These are phyloP conservation scores for Psittacula cyanocephala DNA, from an alignment of 2,113 vertebrate genomes.

Conservation along the genomic window DNA sequence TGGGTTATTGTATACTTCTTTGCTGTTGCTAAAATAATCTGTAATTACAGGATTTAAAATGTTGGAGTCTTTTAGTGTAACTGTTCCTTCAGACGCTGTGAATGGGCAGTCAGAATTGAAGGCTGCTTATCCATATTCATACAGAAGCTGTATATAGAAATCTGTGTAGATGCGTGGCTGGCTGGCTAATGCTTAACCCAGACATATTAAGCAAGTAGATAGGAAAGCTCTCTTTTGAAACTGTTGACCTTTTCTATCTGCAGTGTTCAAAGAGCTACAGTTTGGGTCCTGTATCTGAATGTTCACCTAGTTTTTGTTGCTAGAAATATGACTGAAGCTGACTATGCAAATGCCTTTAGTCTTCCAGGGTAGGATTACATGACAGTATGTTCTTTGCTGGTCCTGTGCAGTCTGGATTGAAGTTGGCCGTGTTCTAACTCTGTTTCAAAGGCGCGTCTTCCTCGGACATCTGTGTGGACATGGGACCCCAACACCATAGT, in stretches of 20 bases:
- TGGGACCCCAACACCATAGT: neutral
- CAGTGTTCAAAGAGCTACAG: neutral
- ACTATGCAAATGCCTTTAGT: neutral
- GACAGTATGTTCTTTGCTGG: neutral
- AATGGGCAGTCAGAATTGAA: neutral
- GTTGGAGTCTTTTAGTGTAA: neutral
- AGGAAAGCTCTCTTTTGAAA: neutral
- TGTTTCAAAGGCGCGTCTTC: accelerated
- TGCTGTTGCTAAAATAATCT: neutral
- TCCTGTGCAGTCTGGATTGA: neutral
- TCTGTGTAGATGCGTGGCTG: neutral
- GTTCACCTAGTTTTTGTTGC: neutral
- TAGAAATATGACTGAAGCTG: neutral
- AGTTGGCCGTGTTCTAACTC: neutral
- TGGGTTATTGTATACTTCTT: neutral
- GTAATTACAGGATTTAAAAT: neutral
- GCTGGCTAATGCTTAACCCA: neutral
- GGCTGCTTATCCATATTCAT: neutral
- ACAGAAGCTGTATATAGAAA: neutral
- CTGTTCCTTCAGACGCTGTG: neutral
- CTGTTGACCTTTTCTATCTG: neutral
- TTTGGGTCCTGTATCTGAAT: neutral
- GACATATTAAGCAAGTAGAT: neutral
- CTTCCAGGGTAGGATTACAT: neutral
- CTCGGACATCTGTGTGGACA: neutral